phyloP scores from a whole-genome alignment of 2,113 vertebrate species.

The Oncorhynchus gorbuscha region DNA sequence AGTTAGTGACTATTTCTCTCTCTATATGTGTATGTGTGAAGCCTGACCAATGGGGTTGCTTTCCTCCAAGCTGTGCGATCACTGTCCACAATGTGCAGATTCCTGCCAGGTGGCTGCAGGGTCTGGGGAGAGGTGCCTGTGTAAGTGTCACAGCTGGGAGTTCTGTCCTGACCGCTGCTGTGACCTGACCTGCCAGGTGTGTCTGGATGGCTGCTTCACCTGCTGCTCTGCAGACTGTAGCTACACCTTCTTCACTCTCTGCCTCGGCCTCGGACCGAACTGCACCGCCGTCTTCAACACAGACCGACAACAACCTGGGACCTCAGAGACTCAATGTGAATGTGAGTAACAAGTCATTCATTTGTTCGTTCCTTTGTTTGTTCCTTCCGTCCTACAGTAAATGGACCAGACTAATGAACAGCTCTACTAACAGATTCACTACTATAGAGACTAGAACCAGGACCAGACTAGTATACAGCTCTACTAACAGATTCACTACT shows the following conservation, averaged over 20 bases:
- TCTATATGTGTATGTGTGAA: neutral
- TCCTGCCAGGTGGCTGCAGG: constrained; percentile 13
- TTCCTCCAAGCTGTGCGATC: constrained; percentile 57
- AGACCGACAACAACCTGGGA: constrained; percentile 15
- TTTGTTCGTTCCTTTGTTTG: no score
- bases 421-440: no score
- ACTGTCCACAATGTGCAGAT: constrained; percentile 41
- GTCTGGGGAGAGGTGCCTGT: constrained; percentile 14
- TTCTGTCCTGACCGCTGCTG: constrained; percentile 65
- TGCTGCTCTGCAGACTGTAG: constrained; percentile 65
- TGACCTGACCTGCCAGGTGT: constrained; percentile 70
- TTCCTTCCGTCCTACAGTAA: neutral
- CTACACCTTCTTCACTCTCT: constrained; percentile 65
- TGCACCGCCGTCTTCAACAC: constrained; percentile 37
- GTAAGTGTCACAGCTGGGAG: constrained; percentile 41
- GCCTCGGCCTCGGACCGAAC: constrained; percentile 38
- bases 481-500: no score
- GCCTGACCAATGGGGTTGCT: constrained; percentile 52
- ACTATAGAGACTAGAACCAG: no score
- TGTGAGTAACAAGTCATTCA: no score
- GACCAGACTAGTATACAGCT: no score
- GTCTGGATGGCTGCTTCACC: constrained; percentile 53
- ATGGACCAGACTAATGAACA: neutral
- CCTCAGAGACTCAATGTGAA: constrained; percentile 45
- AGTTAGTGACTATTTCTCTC: neutral